Percentiles rank a stretch among this genome's conserved stretches.
Evolutionary conservation across 2,888 invertebrate species (phyloP).

Genomic region (Ligdia adustata): DNA sequence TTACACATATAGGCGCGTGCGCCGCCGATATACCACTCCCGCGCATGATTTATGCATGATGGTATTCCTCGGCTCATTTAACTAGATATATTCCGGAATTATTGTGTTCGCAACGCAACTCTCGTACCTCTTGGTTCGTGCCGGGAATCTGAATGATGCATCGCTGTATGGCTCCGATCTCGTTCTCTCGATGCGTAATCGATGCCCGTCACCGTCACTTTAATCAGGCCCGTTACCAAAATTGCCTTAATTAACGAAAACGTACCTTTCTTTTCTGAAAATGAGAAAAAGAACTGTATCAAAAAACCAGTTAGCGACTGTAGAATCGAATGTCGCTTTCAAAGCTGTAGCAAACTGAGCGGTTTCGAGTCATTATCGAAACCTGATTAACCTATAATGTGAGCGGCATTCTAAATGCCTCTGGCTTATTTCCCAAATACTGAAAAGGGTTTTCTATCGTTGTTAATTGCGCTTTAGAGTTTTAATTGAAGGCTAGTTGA

Average conservation of each 20-base stretch:
- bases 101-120: slow-evolving; percentile 65
- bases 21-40: slow-evolving; percentile 48
- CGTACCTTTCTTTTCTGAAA: slow-evolving; percentile 54
- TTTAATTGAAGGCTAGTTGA: slow-evolving; percentile 38
- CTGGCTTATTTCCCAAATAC: slow-evolving; percentile 28
- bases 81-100: slow-evolving; percentile 76
- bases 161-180: slow-evolving; percentile 30
- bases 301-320: slow-evolving; percentile 58
- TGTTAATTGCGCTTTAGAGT: slow-evolving; percentile 36
- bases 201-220: slow-evolving; percentile 59
- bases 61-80: slow-evolving; percentile 70
- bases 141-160: slow-evolving; percentile 57
- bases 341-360: slow-evolving; percentile 57
- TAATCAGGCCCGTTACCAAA: slow-evolving; percentile 65
- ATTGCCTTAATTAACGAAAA: slow-evolving; percentile 69
- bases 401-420: slow-evolving; percentile 26
- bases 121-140: slow-evolving; percentile 61
- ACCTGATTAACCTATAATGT: slow-evolving; percentile 43
- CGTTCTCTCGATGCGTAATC: slow-evolving; percentile 54
- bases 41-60: slow-evolving; percentile 77
- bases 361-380: slow-evolving; percentile 45
- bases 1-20: slow-evolving; percentile 59
- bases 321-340: slow-evolving; percentile 59
- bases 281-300: slow-evolving; percentile 55
- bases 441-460: slow-evolving; percentile 30